These are phyloP conservation scores for Tapera naevia DNA, from an alignment of 2,797 vertebrate species.

Conservation along the genomic window DNA sequence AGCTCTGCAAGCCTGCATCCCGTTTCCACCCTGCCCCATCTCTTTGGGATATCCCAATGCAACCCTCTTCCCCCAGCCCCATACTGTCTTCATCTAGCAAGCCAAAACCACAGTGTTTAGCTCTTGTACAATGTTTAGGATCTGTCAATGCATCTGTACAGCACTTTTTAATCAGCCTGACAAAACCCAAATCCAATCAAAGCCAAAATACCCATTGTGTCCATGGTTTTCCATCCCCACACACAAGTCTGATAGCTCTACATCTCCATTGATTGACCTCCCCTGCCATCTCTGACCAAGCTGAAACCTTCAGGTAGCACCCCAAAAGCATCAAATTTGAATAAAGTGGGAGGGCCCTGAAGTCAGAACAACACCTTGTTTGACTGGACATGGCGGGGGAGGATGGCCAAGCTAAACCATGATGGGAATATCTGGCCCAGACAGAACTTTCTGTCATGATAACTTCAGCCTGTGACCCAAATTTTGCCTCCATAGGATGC, in stretches of 20 bases:
- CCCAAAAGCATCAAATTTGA: background rate
- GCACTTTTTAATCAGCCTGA: background rate
- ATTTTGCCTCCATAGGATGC: background rate
- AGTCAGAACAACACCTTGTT: background rate
- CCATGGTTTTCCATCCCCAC: background rate
- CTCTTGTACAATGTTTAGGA: background rate
- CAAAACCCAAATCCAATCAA: background rate
- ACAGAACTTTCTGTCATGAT: background rate
- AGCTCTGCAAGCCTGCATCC: background rate
- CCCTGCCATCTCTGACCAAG: background rate
- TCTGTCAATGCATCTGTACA: background rate
- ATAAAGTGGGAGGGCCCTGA: background rate
- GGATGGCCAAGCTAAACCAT: background rate
- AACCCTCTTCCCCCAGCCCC: rapidly evolving
- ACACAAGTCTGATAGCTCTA: background rate
- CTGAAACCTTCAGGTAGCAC: background rate
- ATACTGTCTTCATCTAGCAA: background rate
- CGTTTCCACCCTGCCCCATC: background rate
- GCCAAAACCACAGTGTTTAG: background rate
- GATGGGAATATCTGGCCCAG: background rate
- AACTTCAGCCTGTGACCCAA: background rate
- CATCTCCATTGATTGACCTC: background rate
- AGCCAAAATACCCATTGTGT: background rate
- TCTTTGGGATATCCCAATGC: background rate
- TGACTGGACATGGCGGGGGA: background rate